Evolutionary conservation across 2,797 vertebrate genomes (phyloP), one percentile per base, ranked within the genome.

Genomic region (Phyllotis vaccarum): DNA sequence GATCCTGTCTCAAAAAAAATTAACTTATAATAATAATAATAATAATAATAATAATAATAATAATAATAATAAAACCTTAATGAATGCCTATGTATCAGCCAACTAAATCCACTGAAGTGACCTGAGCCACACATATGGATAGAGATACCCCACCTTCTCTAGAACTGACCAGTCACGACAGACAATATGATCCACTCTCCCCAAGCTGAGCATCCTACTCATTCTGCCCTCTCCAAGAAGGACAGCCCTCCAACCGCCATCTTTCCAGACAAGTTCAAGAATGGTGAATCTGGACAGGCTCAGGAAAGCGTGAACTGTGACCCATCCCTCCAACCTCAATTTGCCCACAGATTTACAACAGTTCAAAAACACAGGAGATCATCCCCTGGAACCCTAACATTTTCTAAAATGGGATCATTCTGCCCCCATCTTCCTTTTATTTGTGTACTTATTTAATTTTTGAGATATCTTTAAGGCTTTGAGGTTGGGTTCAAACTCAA

Each of bases 181-280:
- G 11, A 34, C 60, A 46, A 1, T 21, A 19, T 1, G 13, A 75
- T 49, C 21, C 3, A 1, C 0, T 13, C 62, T 58, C 60, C 17
- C 60, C 17, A 34, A 62, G 60, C 43, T 66, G 62, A 64, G 43
- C 43, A 11, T 49, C 43, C 29, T 64, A 34, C 81, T 60, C 19
- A 34, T 11, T 34, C 81, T 64, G 9, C 17, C 3, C 22, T 83
- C 60, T 46, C 27, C 40, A 40, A 27, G 21, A 27, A 75, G 11
- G 40, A 27, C 72, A 12, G 24, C 40, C 27, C 40, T 17, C 27
- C 0, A 43, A 27, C 7, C 24, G 43, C 83, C 56, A 79, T 37
- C 62, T 34, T 0, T 27, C 85, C 60, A 49, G 81, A 66, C 60
- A 49, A 54, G 54, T 56, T 81, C n/a, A 81, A 34, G 34, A 40